Percentiles rank a stretch among this genome's conserved stretches.
These are phyloP conservation scores for Schizaphis graminum DNA, from an alignment of 2,888 invertebrate species.

Conservation along the genomic window DNA sequence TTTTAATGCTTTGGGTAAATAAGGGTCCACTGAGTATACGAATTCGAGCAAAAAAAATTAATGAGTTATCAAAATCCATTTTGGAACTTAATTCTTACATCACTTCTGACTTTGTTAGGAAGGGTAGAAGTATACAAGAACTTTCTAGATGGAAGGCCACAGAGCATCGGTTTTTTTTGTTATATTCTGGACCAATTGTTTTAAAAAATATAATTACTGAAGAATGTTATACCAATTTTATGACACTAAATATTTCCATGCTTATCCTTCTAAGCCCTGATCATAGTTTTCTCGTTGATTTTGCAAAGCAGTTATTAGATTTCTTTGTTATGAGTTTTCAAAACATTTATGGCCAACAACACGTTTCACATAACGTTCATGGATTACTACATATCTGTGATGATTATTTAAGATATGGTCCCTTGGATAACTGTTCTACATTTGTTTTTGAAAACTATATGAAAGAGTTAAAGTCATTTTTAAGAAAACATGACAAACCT, in stretches of 20 bases:
- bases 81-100: background rate
- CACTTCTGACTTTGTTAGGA: slow-evolving; percentile 13
- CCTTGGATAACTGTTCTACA: background rate
- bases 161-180: background rate
- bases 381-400: too few species aligned
- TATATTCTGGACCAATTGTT: too few species aligned
- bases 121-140: slow-evolving; percentile 8
- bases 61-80: background rate
- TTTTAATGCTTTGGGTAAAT: background rate
- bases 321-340: too few species aligned
- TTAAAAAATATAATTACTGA: background rate
- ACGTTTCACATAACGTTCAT: too few species aligned
- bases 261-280: too few species aligned
- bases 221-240: too few species aligned
- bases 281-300: too few species aligned
- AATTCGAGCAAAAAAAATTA: background rate
- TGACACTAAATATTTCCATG: too few species aligned
- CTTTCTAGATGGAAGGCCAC: background rate
- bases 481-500: background rate
- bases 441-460: too few species aligned
- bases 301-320: too few species aligned
- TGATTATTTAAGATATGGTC: too few species aligned
- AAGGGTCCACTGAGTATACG: background rate
- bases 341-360: too few species aligned
- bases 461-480: background rate